Conservation (phyloP, 2,888 invertebrate genomes). For the Entomobrya proxima region DNA sequence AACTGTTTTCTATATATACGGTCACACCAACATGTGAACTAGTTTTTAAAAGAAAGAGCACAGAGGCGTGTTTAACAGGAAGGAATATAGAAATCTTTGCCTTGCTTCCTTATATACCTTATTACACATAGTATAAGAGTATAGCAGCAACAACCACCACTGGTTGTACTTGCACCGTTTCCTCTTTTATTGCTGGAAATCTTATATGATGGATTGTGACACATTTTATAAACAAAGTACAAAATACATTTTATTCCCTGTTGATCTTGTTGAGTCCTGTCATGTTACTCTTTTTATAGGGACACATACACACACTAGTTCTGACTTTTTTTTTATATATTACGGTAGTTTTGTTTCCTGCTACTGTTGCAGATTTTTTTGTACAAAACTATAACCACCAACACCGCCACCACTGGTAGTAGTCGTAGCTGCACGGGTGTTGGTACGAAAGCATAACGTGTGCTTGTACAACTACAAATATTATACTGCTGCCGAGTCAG, state of each 20-base stretch:
- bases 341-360: conserved; percentile 4
- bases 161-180: conserved; percentile 5
- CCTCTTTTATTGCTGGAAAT: conserved; percentile 37
- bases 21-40: too few relatives aligned
- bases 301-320: neutral
- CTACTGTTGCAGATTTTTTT: conserved; percentile 2
- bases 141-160: neutral
- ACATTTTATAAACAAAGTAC: conserved; percentile 61
- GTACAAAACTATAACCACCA: neutral
- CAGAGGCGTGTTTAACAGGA: too few relatives aligned
- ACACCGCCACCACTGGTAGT: neutral
- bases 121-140: neutral
- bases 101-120: neutral
- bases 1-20: too few relatives aligned
- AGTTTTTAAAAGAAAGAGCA: too few relatives aligned
- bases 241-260: conserved; percentile 52
- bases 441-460: neutral
- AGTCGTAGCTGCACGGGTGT: neutral
- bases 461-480: too few relatives aligned
- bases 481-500: neutral
- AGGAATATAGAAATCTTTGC: too few relatives aligned
- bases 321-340: neutral
- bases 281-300: conserved; percentile 5
- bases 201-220: conserved; percentile 62
- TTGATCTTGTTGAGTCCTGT: conserved; percentile 40